phyloP scores from a whole-genome alignment of 2,113 vertebrate genomes.

The Mus spicilegus region DNA sequence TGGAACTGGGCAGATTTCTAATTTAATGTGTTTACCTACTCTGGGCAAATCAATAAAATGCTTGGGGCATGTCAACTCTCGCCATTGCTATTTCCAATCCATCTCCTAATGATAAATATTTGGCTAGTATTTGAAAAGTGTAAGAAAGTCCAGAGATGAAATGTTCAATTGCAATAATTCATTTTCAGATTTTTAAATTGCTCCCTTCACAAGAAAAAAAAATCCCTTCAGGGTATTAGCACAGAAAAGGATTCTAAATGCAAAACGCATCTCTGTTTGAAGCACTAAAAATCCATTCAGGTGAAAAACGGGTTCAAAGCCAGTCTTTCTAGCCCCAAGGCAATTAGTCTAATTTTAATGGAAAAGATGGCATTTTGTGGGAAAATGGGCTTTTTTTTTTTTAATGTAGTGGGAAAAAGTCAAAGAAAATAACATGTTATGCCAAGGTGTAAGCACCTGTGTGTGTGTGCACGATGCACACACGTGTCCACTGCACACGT shows the following conservation, averaged over 20 bases:
- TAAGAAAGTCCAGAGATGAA: slow-evolving; percentile 32
- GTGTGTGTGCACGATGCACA: neutral
- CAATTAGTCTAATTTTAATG: slow-evolving; percentile 17
- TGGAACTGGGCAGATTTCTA: neutral
- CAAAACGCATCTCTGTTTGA: neutral
- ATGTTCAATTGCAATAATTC: slow-evolving; percentile 37
- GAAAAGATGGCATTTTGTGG: slow-evolving; percentile 48
- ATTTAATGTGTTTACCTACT: slow-evolving; percentile 54
- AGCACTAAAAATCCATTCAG: neutral
- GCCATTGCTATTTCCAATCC: slow-evolving; percentile 5
- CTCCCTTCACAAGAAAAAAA: slow-evolving; percentile 36
- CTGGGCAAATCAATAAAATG: slow-evolving; percentile 44
- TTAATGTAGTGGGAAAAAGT: slow-evolving; percentile 38
- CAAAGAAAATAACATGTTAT: neutral
- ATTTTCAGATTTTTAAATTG: slow-evolving; percentile 42
- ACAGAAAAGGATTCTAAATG: slow-evolving; percentile 23
- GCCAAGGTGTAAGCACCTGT: neutral
- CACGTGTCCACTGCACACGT: neutral
- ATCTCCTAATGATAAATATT: slow-evolving; percentile 50
- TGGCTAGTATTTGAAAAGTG: slow-evolving; percentile 53
- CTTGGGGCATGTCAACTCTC: slow-evolving; percentile 39
- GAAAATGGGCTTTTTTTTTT: neutral
- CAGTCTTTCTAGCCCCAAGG: neutral
- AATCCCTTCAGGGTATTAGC: neutral
- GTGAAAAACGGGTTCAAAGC: slow-evolving; percentile 15